Conservation (phyloP, 2,888 invertebrate genomes). For the Mesodorylaimus sp. region DNA sequence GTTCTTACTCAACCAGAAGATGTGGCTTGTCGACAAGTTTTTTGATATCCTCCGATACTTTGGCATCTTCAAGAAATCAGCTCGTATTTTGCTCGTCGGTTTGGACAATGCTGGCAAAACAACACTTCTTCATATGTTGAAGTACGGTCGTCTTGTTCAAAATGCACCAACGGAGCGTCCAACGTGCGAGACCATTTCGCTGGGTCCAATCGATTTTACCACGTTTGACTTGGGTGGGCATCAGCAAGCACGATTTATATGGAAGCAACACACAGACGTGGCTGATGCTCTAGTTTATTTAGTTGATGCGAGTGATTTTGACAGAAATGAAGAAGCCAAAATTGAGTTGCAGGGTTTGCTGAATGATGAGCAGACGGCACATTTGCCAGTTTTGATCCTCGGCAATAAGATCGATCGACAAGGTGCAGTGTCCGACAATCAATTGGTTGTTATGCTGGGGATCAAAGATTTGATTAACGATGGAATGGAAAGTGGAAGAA, state of each 20-base stretch:
- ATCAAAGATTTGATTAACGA: not conserved
- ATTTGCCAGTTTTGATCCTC: not conserved
- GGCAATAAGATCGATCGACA: not conserved
- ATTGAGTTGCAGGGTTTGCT: not conserved
- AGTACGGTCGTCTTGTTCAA: not conserved
- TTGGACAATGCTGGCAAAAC: not conserved
- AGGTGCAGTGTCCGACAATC: not conserved
- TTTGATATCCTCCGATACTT: no score
- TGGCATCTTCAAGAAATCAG: not conserved
- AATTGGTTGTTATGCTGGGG: not conserved
- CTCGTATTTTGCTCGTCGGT: not conserved
- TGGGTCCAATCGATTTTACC: not conserved
- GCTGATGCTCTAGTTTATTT: not conserved
- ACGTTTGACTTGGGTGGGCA: not conserved
- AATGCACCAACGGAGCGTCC: not conserved
- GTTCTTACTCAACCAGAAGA: no score
- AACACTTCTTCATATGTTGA: not conserved
- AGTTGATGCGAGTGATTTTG: not conserved
- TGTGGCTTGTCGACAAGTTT: no score
- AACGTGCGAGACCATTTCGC: not conserved
- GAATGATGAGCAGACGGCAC: not conserved
- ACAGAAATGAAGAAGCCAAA: not conserved
- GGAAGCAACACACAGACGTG: not conserved
- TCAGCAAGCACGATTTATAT: not conserved
- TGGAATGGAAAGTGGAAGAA: not conserved